Base-by-base conservation (phyloP, 2,113 vertebrate species). In the Saguinus imperator region DNA sequence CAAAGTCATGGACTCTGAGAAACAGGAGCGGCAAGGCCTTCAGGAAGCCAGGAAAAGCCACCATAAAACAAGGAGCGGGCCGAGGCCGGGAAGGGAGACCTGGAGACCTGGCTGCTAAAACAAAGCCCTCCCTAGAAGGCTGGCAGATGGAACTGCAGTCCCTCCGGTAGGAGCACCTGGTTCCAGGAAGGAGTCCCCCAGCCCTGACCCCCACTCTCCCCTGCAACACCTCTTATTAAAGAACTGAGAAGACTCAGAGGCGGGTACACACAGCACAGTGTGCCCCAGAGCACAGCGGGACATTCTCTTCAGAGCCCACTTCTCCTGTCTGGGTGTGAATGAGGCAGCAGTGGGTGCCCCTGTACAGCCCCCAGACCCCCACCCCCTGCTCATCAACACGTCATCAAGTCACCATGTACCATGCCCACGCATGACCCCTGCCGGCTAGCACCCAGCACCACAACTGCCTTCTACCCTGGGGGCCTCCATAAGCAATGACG, bases 381-480 rank as follows among this genome's bases (percentile, higher is more conserved):
- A 5, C 35, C 40, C 23, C 72, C 5, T 45, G 21, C 25, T 75
- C 40, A 14, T 14, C 73, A 75, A 43, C 40, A 27, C 11, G 4
- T 43, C 13, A 8, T 3, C 17, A 6, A 16, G 40, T 8, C 73
- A 8, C 73, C 13, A 10, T 27, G 13, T 13, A 3, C 73, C 12
- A 2, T 16, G 73, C 13, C 13, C 6, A 6, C 1, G 21, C 23
- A 27, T 75, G 9, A 8, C 8, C 73, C 40, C 25, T n/a, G 0
- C 73, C 5, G 1, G 25, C 23, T 27, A 14, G 23, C 1, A 1
- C 73, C 40, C 13, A 0, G 2, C 21, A 12, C 21, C 2, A 12
- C 37, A 13, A 9, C 68, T 11, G 70, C 32, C 29, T 35, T 68
- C 64, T 6, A 17, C 7, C 68, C 32, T 18, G 68, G 16, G 72